Percentiles rank a stretch among this genome's conserved stretches.
phyloP scores from a whole-genome alignment of 2,888 invertebrate genomes.

The Eurytoma adleriae region DNA sequence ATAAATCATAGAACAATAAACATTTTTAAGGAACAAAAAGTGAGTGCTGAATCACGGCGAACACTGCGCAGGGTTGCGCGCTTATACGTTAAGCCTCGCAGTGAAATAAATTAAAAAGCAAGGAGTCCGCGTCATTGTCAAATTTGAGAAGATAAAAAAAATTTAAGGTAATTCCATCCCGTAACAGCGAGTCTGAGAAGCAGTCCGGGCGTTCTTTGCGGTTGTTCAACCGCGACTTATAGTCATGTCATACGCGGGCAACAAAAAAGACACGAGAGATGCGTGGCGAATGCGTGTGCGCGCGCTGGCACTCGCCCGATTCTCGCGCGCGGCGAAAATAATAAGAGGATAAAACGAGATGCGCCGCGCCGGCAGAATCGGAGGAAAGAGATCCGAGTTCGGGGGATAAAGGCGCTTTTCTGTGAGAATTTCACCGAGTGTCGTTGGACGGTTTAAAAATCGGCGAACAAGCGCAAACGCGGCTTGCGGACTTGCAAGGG shows the following conservation, averaged over 20 bases:
- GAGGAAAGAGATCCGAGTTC: slow-evolving; percentile 42
- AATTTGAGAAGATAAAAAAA: slow-evolving; percentile 54
- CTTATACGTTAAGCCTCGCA: slow-evolving; percentile 3
- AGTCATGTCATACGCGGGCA: slow-evolving; percentile 48
- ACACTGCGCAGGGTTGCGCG: neutral
- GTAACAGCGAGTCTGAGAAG: neutral
- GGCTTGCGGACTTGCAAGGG: too few species aligned
- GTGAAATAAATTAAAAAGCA: slow-evolving; percentile 33
- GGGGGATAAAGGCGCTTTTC: slow-evolving; percentile 14
- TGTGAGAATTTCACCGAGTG: slow-evolving; percentile 2
- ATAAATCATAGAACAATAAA: too few species aligned
- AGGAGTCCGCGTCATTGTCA: slow-evolving; percentile 42
- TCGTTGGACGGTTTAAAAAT: neutral
- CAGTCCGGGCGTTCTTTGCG: slow-evolving; percentile 52
- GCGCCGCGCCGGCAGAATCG: neutral
- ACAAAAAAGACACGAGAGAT: slow-evolving; percentile 39
- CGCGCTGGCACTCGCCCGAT: neutral
- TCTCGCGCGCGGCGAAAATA: slow-evolving; percentile 17
- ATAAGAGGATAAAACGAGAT: slow-evolving; percentile 30
- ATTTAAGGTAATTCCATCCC: slow-evolving; percentile 54
- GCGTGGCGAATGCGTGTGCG: slow-evolving; percentile 37
- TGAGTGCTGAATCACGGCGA: too few species aligned
- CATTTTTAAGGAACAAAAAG: too few species aligned
- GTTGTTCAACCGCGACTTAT: slow-evolving; percentile 56
- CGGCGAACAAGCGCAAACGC: too few species aligned